Percentiles rank a stretch among this genome's conserved stretches.
Evolutionary conservation across 37 sponge, comb jelly and placozoan genomes (phyloP).

Genomic region (Tethya wilhelma): DNA sequence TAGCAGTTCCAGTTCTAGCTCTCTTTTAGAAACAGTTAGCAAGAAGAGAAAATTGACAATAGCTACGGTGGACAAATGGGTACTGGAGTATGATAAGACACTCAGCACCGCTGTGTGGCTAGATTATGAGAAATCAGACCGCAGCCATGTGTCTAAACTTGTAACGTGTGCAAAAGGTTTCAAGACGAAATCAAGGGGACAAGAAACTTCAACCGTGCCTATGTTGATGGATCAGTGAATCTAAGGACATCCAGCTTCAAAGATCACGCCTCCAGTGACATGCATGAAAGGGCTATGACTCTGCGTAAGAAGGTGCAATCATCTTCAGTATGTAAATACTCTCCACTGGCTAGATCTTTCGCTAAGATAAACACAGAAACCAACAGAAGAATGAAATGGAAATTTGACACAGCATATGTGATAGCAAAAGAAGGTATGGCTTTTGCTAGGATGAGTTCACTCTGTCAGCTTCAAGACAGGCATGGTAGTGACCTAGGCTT

Average conservation of each 20-base stretch:
- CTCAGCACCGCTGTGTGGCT: conserved; percentile 39
- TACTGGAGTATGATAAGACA: conserved; percentile 5
- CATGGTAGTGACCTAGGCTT: conserved; percentile 25
- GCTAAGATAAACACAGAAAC: too few relatives aligned
- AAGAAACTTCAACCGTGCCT: conserved; percentile 40
- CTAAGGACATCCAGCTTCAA: conserved; percentile 16
- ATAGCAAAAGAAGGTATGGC: conserved; percentile 41
- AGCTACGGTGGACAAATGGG: conserved; percentile 29
- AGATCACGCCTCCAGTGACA: conserved; percentile 16
- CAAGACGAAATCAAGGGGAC: not conserved
- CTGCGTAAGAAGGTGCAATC: not conserved
- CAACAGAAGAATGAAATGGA: conserved; percentile 11
- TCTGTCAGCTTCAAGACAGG: conserved; percentile 36
- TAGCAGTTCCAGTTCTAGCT: too few relatives aligned
- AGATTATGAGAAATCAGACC: conserved; percentile 1
- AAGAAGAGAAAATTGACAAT: conserved; percentile 3
- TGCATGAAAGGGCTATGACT: conserved; percentile 22
- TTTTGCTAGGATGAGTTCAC: conserved; percentile 14
- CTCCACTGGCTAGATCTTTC: conserved; percentile 25
- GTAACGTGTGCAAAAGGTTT: conserved; percentile 22
- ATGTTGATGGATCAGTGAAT: conserved; percentile 29
- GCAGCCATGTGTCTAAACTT: not conserved
- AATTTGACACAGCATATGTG: conserved; percentile 31
- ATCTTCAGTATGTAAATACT: not conserved
- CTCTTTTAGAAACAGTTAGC: too few relatives aligned